Percentiles rank a stretch among this genome's conserved stretches.
Conservation (phyloP, 2,888 invertebrate genomes). For the Ophion ventricosus region DNA sequence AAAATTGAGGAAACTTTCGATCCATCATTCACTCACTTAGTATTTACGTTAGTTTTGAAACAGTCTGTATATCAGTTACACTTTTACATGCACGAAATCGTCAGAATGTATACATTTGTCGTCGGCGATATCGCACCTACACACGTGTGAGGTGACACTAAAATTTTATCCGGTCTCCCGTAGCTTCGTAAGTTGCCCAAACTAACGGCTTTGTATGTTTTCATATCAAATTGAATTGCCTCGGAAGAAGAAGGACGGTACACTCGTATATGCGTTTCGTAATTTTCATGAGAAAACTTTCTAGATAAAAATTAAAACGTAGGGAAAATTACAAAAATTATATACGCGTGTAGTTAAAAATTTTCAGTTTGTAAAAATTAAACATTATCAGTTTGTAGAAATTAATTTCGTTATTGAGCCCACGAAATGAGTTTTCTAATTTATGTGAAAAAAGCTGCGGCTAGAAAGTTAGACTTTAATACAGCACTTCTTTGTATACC, state of each 20-base stretch:
- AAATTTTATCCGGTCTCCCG: slow-evolving; percentile 18
- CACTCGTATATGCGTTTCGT: neutral
- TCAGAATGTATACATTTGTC: slow-evolving; percentile 45
- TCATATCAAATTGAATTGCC: neutral
- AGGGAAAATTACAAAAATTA: neutral
- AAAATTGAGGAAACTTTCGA: neutral
- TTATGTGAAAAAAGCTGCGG: too few species aligned
- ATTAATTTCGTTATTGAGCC: too few species aligned
- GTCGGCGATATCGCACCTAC: slow-evolving; percentile 62
- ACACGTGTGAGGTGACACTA: slow-evolving; percentile 2
- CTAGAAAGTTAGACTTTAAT: too few species aligned
- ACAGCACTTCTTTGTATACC: too few species aligned
- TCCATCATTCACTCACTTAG: neutral
- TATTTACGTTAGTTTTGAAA: neutral
- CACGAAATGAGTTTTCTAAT: too few species aligned
- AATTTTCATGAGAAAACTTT: neutral
- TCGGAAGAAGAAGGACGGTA: neutral
- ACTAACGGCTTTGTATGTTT: slow-evolving; percentile 13
- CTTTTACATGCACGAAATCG: slow-evolving; percentile 32
- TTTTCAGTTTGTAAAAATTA: too few species aligned
- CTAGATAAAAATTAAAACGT: neutral
- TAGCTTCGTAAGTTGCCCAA: slow-evolving; percentile 11
- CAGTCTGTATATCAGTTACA: neutral
- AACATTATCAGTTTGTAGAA: too few species aligned
- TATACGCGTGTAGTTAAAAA: neutral